Evolutionary conservation across 2,113 vertebrate genomes (phyloP).

Genomic region (Rousettus leschenaultii): DNA sequence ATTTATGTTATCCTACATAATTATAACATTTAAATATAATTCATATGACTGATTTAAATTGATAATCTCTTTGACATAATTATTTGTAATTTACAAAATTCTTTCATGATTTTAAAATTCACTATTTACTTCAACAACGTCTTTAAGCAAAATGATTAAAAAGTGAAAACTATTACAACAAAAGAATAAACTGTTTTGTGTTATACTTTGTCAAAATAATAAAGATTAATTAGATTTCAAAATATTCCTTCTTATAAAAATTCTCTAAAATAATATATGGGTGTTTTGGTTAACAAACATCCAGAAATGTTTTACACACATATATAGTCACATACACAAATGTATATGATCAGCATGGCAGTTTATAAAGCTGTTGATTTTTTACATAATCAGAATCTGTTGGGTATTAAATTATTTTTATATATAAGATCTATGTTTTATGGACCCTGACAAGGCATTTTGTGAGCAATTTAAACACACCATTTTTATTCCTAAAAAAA

Average conservation of each 20-base stretch:
- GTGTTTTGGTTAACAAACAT: not conserved
- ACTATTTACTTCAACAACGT: slow-evolving; percentile 1
- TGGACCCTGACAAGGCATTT: not conserved
- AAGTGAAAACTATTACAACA: not conserved
- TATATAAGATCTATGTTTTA: not conserved
- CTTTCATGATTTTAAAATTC: not conserved
- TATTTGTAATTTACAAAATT: slow-evolving; percentile 19
- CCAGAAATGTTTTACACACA: not conserved
- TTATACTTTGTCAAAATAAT: slow-evolving; percentile 25
- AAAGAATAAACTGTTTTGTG: not conserved
- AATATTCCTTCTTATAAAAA: not conserved
- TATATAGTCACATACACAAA: not conserved
- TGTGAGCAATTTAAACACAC: slow-evolving; percentile 13
- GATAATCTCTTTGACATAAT: not conserved
- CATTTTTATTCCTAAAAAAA: slow-evolving; percentile 40
- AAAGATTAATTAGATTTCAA: not conserved
- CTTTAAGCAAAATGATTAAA: slow-evolving; percentile 33
- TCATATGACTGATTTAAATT: not conserved
- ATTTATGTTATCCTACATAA: not conserved
- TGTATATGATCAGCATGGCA: not conserved
- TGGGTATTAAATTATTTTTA: slow-evolving; percentile 14
- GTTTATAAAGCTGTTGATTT: not conserved
- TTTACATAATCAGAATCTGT: not conserved
- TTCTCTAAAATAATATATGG: not conserved
- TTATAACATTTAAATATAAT: slow-evolving; percentile 14